Conservation (phyloP, 2,113 vertebrate genomes). For the Macrotus californicus region DNA sequence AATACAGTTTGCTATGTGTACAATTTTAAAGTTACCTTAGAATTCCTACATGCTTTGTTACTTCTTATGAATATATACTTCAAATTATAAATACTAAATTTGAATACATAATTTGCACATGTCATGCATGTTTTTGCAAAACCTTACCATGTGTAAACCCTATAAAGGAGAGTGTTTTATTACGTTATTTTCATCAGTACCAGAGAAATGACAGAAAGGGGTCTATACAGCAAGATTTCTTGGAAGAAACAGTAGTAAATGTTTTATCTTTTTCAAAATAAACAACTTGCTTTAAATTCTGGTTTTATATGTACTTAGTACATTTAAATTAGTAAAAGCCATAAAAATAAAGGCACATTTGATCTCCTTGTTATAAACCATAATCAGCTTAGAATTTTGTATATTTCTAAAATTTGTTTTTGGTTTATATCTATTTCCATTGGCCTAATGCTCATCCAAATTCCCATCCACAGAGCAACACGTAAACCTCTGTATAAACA, state of each 20-base stretch:
- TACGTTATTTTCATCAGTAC: background rate
- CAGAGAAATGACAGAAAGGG: constrained; percentile 1
- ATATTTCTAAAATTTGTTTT: constrained; percentile 13
- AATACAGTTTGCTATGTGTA: background rate
- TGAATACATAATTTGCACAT: background rate
- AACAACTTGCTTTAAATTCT: background rate
- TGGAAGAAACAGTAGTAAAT: background rate
- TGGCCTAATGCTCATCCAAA: background rate
- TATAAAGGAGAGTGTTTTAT: background rate
- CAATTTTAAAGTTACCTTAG: background rate
- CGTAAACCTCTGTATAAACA: background rate
- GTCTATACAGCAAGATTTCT: background rate
- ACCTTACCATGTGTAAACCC: background rate
- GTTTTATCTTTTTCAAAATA: constrained; percentile 7
- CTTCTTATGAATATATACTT: background rate
- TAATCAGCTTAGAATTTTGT: background rate
- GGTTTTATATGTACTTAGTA: background rate
- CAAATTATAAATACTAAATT: constrained; percentile 9
- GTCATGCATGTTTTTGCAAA: background rate
- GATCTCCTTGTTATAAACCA: background rate
- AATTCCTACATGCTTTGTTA: background rate
- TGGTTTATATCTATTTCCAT: background rate
- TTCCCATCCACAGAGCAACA: background rate
- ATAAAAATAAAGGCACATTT: background rate
- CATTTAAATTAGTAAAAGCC: constrained; percentile 1